Evolutionary conservation across 1,140 invertebrate species (phyloP).

Genomic region (Sipha flava): DNA sequence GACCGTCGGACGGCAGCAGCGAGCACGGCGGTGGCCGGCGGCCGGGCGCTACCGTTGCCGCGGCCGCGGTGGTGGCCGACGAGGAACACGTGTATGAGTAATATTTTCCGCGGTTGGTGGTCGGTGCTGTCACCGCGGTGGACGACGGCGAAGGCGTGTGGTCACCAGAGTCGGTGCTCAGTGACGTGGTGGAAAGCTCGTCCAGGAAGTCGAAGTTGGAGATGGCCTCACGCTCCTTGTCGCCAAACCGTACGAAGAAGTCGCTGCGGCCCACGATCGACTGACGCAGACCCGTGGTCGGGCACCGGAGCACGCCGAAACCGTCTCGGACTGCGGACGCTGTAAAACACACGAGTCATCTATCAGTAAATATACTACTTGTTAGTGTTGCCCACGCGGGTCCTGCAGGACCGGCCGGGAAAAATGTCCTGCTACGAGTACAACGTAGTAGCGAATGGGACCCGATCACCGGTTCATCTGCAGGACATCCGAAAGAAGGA

Average conservation of each 20-base stretch:
- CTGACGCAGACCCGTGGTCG: constrained; percentile 48
- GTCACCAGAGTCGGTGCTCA: constrained; percentile 42
- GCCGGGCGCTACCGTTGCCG: constrained; percentile 42
- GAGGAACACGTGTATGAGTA: constrained; percentile 47
- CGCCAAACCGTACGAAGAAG: constrained; percentile 67
- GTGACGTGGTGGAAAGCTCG: constrained; percentile 51
- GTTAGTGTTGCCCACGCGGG: background rate
- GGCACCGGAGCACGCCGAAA: constrained; percentile 48
- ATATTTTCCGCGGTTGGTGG: background rate
- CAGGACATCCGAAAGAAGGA: too few species aligned
- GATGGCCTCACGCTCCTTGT: constrained; percentile 64
- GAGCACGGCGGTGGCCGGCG: background rate
- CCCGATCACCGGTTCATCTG: too few species aligned
- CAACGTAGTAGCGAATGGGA: too few species aligned
- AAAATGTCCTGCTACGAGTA: too few species aligned
- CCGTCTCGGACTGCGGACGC: constrained; percentile 52
- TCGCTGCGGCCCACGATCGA: constrained; percentile 64
- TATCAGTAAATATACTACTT: too few species aligned
- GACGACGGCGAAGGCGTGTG: background rate
- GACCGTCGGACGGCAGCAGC: background rate
- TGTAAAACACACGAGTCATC: constrained; percentile 40
- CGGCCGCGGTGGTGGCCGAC: background rate
- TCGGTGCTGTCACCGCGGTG: background rate
- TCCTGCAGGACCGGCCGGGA: too few species aligned
- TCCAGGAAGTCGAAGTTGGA: constrained; percentile 71